Base-by-base conservation (phyloP, 2,797 vertebrate genomes). In the Tauraco hartlaubi region DNA sequence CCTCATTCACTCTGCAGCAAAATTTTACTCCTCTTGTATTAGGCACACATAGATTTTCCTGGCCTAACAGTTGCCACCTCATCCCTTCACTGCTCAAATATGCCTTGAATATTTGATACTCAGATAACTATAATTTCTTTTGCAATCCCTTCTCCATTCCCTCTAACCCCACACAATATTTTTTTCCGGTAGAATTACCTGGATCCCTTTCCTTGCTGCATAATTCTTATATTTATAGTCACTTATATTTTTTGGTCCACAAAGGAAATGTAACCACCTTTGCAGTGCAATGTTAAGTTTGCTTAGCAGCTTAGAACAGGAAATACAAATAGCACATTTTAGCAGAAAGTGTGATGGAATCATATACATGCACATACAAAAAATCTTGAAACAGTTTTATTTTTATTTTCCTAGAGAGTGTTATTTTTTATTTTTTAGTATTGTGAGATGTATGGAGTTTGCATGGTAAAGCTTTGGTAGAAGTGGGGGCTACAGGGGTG, bases 401-500 rank as follows among this genome's bases (percentile, higher is more conserved):
- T 52, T 91, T 79, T 51, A 17, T 74, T 33, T 51, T 63, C 6
- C 7, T 52, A 33, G 12, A 22, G 39, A 41, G 39, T 41, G 6
- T n/a, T 22, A 15, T 41, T 18, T 51, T 44, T 48, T 48, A 25
- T 49, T 14, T 28, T 83, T 67, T 61, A 4, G 8, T 37, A 64
- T 1, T 56, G 5, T 56, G 8, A 75, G 4, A 46, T 51, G 2
- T 10, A 21, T 17, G 55, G 11, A 4, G 21, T 69, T 64, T 64
- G 2, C 8, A 2, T 18, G 58, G 7, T 9, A 52, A 62, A 22
- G 15, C 15, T 85, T 77, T 88, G 23, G 9, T 74, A 56, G 5
- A 1, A 0, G 4, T 1, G 2, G 2, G 6, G 6, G 6, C 31
- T 43, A 43, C 7, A 41, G 5, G 1, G 2, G 1, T 46, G 8